Conservation (phyloP, 1,140 invertebrate species). For the Hylaeus volcanicus region DNA sequence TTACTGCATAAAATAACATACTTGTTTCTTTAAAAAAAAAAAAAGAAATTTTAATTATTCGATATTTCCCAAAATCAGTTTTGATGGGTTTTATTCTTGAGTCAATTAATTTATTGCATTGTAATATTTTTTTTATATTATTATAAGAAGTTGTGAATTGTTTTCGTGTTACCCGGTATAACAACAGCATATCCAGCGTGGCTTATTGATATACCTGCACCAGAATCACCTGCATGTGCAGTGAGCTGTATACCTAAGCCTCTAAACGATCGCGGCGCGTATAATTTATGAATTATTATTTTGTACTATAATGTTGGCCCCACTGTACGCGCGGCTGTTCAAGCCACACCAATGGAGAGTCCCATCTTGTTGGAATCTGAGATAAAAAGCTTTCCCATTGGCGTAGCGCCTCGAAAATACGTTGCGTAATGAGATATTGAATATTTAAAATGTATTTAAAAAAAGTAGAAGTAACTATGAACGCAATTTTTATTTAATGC, state of each 20-base stretch:
- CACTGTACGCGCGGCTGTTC: constrained; percentile 53
- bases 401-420: constrained; percentile 42
- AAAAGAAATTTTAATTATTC: too few relatives aligned
- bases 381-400: constrained; percentile 65
- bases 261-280: constrained; percentile 71
- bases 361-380: constrained; percentile 66
- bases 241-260: constrained; percentile 62
- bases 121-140: too few relatives aligned
- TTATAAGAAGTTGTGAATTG: too few relatives aligned
- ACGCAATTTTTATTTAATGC: too few relatives aligned
- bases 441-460: neutral
- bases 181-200: neutral
- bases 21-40: too few relatives aligned
- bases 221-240: constrained; percentile 49
- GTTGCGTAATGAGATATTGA: neutral
- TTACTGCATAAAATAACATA: too few relatives aligned
- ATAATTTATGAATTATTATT: constrained; percentile 79
- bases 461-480: neutral
- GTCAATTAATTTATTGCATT: too few relatives aligned
- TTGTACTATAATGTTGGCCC: constrained; percentile 72
- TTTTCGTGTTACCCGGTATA: constrained; percentile 9
- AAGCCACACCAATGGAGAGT: constrained; percentile 48
- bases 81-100: too few relatives aligned
- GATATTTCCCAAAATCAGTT: too few relatives aligned
- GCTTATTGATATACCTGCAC: constrained; percentile 42